Evolutionary conservation across 2,888 invertebrate genomes (phyloP).

Genomic region (Glomeris marginata): DNA sequence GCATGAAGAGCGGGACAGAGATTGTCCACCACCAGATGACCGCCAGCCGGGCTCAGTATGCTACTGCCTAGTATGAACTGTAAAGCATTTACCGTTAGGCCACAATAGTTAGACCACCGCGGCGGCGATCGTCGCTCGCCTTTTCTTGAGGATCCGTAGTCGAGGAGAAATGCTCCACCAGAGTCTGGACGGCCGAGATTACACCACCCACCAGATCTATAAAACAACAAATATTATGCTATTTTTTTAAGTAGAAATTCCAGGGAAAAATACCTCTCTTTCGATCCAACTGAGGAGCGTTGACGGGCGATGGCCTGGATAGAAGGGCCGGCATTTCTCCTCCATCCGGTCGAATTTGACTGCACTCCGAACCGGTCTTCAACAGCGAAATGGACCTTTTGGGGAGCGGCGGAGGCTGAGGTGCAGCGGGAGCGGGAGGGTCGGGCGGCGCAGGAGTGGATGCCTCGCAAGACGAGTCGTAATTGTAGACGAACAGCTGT

Average conservation of each 20-base stretch:
- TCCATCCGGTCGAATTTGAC: neutral
- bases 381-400: constrained; percentile 49
- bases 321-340: neutral
- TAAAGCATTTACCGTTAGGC: neutral
- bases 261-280: too few species aligned
- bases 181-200: constrained; percentile 55
- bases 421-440: constrained; percentile 13
- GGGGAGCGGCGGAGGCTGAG: constrained; percentile 40
- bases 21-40: constrained; percentile 52
- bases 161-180: constrained; percentile 48
- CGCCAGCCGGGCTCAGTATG: constrained; percentile 24
- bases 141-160: constrained; percentile 19
- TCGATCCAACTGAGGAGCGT: too few species aligned
- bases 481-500: constrained; percentile 65
- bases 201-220: constrained; percentile 54
- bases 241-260: too few species aligned
- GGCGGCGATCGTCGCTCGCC: too few species aligned
- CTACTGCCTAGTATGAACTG: constrained; percentile 13
- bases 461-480: constrained; percentile 52
- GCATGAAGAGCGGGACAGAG: constrained; percentile 73
- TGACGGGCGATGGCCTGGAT: too few species aligned
- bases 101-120: too few species aligned
- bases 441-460: constrained; percentile 7
- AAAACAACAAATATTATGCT: too few species aligned
- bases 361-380: constrained; percentile 14